Base-by-base conservation (phyloP, 2,888 invertebrate genomes). In the Agonopterix alstromeriana region DNA sequence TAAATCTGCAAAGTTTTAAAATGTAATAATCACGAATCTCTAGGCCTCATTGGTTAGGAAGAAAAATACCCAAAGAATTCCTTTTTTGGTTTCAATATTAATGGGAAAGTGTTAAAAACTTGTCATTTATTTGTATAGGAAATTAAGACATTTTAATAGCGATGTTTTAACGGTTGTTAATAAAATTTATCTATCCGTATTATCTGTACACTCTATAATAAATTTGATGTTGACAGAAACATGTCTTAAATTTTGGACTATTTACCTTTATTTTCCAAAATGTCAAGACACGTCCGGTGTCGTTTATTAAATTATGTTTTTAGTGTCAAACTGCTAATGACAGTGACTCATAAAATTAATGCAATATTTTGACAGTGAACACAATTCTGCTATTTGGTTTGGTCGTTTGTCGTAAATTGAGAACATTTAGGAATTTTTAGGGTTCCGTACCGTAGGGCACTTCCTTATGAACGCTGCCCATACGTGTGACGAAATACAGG, bases 141-240 rank as follows among this genome's bases (percentile, higher is more conserved):
- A 48, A 51, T 51, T 46, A 51, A 51, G 50, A 46, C 45, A 41
- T 51, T 50, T 45, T 48, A 48, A 48, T 38, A 45, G 12, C 38
- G 35, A 14, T 35, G 12, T 48, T 46, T 17, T 42, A 51, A 48
- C 45, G 43, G 38, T 14, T 35, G 17, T 51, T 46, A 48, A 48
- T 51, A 14, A 36, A 11, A 14, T 45, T 43, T 46, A 51, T 48
- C 50, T 43, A 42, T 12, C 14, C 27, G 35, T 47, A 27, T 51
- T 48, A 51, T 51, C 50, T 47, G 35, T 10, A 35, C n/a, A 9
- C n/a, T 43, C 48, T 51, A 48, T 11, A 42, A 48, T 51, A 51
- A 51, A 51, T 51, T 27, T 48, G 41, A 43, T 35, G n/a, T 14
- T 2, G 43, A 48, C 48, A 45, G 43, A 48, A 51, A 51, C 50